phyloP scores from a whole-genome alignment of 2,888 invertebrate species.

The Anagyrus pseudococci region DNA sequence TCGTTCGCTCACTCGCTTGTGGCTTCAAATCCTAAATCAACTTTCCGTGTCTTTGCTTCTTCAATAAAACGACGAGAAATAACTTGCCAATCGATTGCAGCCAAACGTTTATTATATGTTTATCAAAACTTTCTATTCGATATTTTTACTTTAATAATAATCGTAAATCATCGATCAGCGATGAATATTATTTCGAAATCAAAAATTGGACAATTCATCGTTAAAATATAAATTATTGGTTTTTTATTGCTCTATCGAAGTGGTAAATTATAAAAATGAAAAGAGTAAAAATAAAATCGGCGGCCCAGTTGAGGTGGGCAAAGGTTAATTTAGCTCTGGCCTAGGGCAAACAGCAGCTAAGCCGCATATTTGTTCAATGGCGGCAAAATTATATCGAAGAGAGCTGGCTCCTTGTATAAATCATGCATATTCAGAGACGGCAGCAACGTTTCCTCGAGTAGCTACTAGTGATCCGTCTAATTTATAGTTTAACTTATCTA shows the following conservation, averaged over 20 bases:
- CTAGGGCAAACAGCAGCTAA: too few species aligned
- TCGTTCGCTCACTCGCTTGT: slow-evolving; percentile 55
- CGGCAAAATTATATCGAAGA: slow-evolving; percentile 53
- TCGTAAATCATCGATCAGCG: too few species aligned
- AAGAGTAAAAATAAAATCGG: too few species aligned
- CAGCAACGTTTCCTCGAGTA: slow-evolving; percentile 57
- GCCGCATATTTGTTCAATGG: neutral
- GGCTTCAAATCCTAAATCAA: slow-evolving; percentile 60
- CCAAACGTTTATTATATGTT: neutral
- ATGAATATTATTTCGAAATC: too few species aligned
- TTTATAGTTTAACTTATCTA: slow-evolving; percentile 62
- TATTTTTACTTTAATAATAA: too few species aligned
- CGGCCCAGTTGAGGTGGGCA: too few species aligned
- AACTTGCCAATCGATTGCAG: slow-evolving; percentile 6
- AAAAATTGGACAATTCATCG: too few species aligned
- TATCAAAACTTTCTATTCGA: too few species aligned
- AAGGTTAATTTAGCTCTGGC: too few species aligned
- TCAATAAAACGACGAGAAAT: slow-evolving; percentile 26
- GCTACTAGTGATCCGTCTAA: slow-evolving; percentile 61
- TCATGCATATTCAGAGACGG: slow-evolving; percentile 58
- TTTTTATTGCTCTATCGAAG: too few species aligned
- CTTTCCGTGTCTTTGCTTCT: slow-evolving; percentile 49
- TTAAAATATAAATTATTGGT: too few species aligned
- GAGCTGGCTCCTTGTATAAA: slow-evolving; percentile 53
- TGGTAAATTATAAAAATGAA: too few species aligned